Percentiles rank a stretch among this genome's conserved stretches.
Evolutionary conservation across 2,888 invertebrate genomes (phyloP).

Genomic region (Ctena decussata): DNA sequence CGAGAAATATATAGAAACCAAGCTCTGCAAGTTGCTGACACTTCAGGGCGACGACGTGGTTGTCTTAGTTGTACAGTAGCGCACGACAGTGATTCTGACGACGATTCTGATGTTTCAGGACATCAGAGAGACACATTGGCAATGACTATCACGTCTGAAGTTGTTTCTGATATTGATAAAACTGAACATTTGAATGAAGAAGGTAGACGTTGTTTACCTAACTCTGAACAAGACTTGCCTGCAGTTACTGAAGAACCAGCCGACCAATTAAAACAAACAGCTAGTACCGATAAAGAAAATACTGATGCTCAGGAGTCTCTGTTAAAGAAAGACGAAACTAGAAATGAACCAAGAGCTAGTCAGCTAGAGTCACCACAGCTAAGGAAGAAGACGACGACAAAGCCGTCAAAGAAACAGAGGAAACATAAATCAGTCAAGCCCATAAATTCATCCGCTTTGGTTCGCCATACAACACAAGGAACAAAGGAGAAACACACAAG

Average conservation of each 20-base stretch:
- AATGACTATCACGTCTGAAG: slow-evolving; percentile 9
- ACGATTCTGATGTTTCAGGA: slow-evolving; percentile 6
- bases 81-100: slow-evolving; percentile 2
- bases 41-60: background rate
- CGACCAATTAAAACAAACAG: no score
- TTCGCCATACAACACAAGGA: slow-evolving; percentile 33
- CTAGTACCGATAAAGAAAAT: no score
- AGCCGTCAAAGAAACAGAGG: background rate
- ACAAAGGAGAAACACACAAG: slow-evolving; percentile 56
- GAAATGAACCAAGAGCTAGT: no score
- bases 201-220: no score
- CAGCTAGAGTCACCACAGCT: no score
- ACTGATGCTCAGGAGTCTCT: no score
- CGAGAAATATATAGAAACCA: slow-evolving; percentile 58
- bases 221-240: no score
- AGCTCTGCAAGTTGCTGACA: slow-evolving; percentile 25
- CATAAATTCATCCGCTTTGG: slow-evolving; percentile 22
- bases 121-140: background rate
- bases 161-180: background rate
- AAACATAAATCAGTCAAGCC: background rate
- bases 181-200: no score
- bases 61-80: slow-evolving; percentile 28
- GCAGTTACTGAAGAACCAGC: no score
- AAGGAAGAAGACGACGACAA: background rate
- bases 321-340: no score